Evolutionary conservation across 2,888 invertebrate species (phyloP), one percentile per base, ranked within the genome.

Genomic region (Agrotis ipsilon): DNA sequence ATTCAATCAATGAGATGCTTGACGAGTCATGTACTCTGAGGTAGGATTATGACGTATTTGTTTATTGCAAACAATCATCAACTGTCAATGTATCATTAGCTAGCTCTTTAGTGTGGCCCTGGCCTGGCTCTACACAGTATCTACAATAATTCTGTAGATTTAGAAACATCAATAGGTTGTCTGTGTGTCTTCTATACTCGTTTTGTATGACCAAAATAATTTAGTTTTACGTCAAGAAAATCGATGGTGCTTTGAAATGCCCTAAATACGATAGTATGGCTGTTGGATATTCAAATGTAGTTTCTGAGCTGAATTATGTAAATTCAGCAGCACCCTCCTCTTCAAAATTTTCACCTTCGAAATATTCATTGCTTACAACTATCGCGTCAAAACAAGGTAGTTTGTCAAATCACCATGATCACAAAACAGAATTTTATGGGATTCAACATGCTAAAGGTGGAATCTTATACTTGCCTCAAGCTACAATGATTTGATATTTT

Each of bases 1-100:
- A 51, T 65, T 58, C 24, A 66, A 66, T 72, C 72, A 76, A 76
- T 72, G 61, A 72, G 72, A 39, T 76, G 39, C 46, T 64, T 59
- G 48, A 18, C 24, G 19, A 60, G n/a, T 61, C 63, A 63, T 32
- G n/a, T 27, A 27, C 27, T 27, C 27, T 18, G 1, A 27, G 60
- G 70, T 54, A 7, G 32, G 21, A 19, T 24, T 49, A 68, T 21
- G 9, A 60, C 59, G 49, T 57, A 24, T 39, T 27, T 24, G 21
- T 49, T 32, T 18, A 45, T 54, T 4, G 39, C n/a, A n/a, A 27
- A 57, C 43, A 72, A 66, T 24, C 27, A 21, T 54, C 27, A 21
- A 59, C 57, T 63, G 58, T 65, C 46, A 19, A 51, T 45, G 19
- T 45, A 57, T 71, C 18, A 72, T 51, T 39, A 55, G 45, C 21